Conservation (phyloP, 2,797 vertebrate species). For the Rhincodon typus region DNA sequence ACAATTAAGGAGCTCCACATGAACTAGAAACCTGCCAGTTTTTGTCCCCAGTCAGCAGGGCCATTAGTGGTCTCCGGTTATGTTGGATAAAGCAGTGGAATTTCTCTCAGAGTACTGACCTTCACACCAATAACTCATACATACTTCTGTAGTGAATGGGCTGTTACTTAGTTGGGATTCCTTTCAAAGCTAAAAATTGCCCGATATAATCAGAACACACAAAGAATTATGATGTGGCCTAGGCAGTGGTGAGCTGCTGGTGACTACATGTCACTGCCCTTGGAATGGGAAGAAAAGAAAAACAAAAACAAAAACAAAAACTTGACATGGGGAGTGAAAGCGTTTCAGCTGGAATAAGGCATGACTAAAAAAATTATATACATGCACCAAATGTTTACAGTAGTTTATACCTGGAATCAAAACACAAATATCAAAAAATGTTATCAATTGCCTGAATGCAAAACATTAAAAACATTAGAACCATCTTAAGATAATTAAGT, state of each 20-base stretch:
- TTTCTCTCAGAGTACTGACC: background rate
- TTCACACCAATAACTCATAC: background rate
- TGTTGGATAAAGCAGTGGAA: background rate
- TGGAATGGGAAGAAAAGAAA: background rate
- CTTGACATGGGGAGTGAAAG: background rate
- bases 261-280: background rate
- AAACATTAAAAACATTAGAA: background rate
- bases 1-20: background rate
- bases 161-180: background rate
- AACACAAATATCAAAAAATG: background rate
- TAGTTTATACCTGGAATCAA: background rate
- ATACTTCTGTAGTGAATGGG: background rate
- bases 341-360: background rate
- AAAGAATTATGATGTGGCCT: background rate
- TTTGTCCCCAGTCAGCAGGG: background rate
- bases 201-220: background rate
- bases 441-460: background rate
- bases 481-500: background rate
- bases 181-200: background rate
- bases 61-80: background rate
- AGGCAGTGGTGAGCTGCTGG: background rate
- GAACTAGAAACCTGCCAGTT: background rate
- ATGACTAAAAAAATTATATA: background rate
- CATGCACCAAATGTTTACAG: background rate
- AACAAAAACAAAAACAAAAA: background rate